Base-by-base conservation (phyloP, 2,888 invertebrate species). In the Phaonia tiefii region DNA sequence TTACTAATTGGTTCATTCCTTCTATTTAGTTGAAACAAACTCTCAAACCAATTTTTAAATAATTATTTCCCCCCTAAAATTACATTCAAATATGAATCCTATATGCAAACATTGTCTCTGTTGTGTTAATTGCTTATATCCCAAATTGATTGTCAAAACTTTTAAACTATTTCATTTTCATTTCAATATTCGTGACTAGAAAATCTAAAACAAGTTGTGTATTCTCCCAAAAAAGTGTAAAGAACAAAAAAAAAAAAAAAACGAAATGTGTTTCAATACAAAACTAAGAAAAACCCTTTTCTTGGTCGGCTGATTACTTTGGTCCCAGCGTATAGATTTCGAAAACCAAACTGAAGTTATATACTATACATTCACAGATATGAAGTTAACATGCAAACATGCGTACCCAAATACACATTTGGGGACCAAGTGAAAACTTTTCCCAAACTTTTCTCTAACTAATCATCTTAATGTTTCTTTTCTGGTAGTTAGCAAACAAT, bases 381-480 rank as follows among this genome's bases (percentile, higher is more conserved):
- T n/a, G n/a, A n/a, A n/a, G n/a, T n/a, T n/a, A n/a, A n/a, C n/a
- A n/a, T n/a, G 31, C 8, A 31, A 5, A 8, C 8, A 31, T 31
- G 31, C 8, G 31, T 31, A 31, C 31, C 8, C 2, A 10, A 44
- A 44, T 44, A 13, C 13, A 8, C 44, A n/a, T 44, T 13, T 44
- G 44, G 2, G 44, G 44, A 2, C 44, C 44, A 5, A 10, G 44
- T 44, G 44, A 13, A 44, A 44, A 44, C 44, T 13, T 44, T 44
- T 5, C 44, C 44, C 44, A 44, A 80, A 75, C 72, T 71, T 69
- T 73, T 5, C 66, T n/a, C n/a, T n/a, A 51, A 71, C 79, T 72
- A 72, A 79, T 75, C 66, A 79, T 79, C 60, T 72, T 67, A 79
- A 79, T 72, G 66, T 60, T 67, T 71, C 37, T 31, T 44, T 44